Base-by-base conservation (phyloP, 1,140 invertebrate species). In the Lerema accius region DNA sequence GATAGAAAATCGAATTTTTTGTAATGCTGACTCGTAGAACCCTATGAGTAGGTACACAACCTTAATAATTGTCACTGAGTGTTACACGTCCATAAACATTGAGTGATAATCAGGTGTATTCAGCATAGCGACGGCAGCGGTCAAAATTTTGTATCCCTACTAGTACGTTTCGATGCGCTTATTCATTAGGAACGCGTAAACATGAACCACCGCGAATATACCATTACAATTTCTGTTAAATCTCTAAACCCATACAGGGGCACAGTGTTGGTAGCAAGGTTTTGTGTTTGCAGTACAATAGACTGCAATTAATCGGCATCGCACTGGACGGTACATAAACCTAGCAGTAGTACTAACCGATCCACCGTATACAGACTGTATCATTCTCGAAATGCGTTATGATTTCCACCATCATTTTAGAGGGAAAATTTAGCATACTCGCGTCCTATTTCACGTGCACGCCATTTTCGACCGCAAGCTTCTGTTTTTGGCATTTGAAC, bases 401-500 rank as follows among this genome's bases (percentile, higher is more conserved):
- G 73, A 82, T 82, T 80, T 80, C 56, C 67, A 71, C 62, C 64
- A 78, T 70, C 68, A 76, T 82, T 84, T 82, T 68, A 67, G 63
- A 66, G 76, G 46, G 71, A 76, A 80, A 72, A 79, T 82, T 79
- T 76, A 71, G 63, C 71, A 65, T 67, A 61, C 53, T 58, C 65
- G 66, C 58, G 60, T 63, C 66, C 75, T 77, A 76, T 80, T 81
- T 80, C 70, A 73, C 62, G 64, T 71, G 66, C 55, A 62, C 63
- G 67, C 72, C 64, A 66, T 74, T 75, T 70, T 62, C 64, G 72
- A 88, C 84, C 84, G 74, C 85, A 89, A 69, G 50, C 73, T 80
- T 62, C 81, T 88, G 86, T 71, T 85, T 86, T 84, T 82, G 80
- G 82, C 84, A 81, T 89, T 82, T 80, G 72, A 84, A 83, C 78